Evolutionary conservation across 2,888 invertebrate species (phyloP).

Genomic region (Aproaerema taeniolella): DNA sequence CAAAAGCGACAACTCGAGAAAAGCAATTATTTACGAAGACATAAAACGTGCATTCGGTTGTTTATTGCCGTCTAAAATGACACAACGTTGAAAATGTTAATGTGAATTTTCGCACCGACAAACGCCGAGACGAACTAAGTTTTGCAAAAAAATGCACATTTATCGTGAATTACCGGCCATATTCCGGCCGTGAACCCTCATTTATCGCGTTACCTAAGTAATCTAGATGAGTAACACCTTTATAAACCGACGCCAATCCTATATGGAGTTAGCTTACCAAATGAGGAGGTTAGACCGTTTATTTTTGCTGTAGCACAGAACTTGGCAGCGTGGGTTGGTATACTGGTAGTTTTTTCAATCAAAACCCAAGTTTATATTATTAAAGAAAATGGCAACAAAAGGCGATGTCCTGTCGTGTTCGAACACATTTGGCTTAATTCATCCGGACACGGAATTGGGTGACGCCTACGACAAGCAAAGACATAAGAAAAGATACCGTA

Average conservation of each 20-base stretch:
- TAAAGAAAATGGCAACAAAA: slow-evolving; percentile 43
- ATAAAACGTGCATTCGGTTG: slow-evolving; percentile 52
- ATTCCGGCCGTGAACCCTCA: slow-evolving; percentile 52
- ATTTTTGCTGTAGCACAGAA: slow-evolving; percentile 54
- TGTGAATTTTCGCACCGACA: slow-evolving; percentile 57
- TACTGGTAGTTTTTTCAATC: slow-evolving; percentile 44
- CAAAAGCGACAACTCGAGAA: slow-evolving; percentile 5
- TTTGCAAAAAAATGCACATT: slow-evolving; percentile 69
- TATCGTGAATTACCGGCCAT: slow-evolving; percentile 45
- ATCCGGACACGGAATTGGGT: slow-evolving; percentile 50
- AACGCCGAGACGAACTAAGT: slow-evolving; percentile 50
- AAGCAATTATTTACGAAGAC: slow-evolving; percentile 47
- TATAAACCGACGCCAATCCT: slow-evolving; percentile 48
- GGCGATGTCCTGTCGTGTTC: slow-evolving; percentile 36
- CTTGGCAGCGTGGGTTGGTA: slow-evolving; percentile 54
- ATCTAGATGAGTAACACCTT: slow-evolving; percentile 68
- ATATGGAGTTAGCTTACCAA: slow-evolving; percentile 54
- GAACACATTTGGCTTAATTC: slow-evolving; percentile 45
- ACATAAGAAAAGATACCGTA: slow-evolving; percentile 46
- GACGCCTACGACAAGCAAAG: slow-evolving; percentile 65
- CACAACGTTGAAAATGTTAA: slow-evolving; percentile 54
- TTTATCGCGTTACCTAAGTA: slow-evolving; percentile 56
- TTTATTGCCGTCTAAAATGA: slow-evolving; percentile 55
- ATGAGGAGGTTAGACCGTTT: slow-evolving; percentile 41
- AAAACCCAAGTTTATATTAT: slow-evolving; percentile 29